Evolutionary conservation across 2,888 invertebrate species (phyloP), one percentile per base, ranked within the genome.

Genomic region (Panopea generosa): DNA sequence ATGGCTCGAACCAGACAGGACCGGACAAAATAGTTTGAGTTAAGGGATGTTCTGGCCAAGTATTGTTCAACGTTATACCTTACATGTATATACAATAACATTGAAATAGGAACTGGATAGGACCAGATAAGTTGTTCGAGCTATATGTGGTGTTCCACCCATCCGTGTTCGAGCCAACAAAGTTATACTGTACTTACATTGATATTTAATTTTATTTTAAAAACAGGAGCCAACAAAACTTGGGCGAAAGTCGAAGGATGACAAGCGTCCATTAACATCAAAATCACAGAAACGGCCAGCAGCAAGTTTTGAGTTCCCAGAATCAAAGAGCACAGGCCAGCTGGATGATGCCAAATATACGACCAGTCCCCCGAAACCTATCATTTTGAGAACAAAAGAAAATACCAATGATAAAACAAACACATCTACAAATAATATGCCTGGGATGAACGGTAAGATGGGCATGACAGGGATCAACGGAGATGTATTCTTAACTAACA

Each of bases 281-380:
- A 61, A 55, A 18, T 27, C 59, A 24, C 38, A 26, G 18, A 63
- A 52, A 52, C 52, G 80, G 60, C 80, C 80, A 1, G 80, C 75
- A 11, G 62, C 72, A 7, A 69, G 52, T 26, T 66, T 80, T 40
- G 75, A 75, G 3, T 26, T 62, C 47, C 27, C 29, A 2, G 65
- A 69, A 20, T 52, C 70, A 4, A 72, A 70, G 50, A 66, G 62
- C 40, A 56, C 65, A 1, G 20, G 55, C 27, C 22, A 50, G 1
- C 22, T 65, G 16, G 29, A 53, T 2, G 61, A 61, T 2, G 29
- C 50, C 1, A 33, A 27, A 3, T 67, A 66, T 16, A 74, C 80
- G 2, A 73, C 27, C 2, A 63, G 47, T n/a, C 63, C 80, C n/a
- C 62, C 73, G 6, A 69, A 77, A 57, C 81, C 81, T 1, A 81